Evolutionary conservation across 2,888 invertebrate species (phyloP).

Genomic region (Troilus luridus): DNA sequence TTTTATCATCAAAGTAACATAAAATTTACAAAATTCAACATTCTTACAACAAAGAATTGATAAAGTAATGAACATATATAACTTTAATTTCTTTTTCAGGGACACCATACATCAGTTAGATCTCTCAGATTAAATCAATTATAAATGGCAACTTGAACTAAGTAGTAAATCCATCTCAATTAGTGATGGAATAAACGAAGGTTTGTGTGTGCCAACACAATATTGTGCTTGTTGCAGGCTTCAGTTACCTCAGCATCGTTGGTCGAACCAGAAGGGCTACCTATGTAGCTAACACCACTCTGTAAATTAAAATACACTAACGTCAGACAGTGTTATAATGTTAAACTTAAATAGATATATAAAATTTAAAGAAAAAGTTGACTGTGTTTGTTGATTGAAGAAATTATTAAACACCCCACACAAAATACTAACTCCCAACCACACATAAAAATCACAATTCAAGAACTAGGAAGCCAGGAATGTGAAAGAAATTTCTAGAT

Average conservation of each 20-base stretch:
- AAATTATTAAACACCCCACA: neutral
- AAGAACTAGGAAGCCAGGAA: too few species aligned
- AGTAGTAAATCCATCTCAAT: slow-evolving; percentile 65
- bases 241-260: slow-evolving; percentile 91
- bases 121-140: neutral
- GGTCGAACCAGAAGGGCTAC: slow-evolving; percentile 93
- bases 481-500: too few species aligned
- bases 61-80: neutral
- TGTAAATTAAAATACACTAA: slow-evolving; percentile 70
- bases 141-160: slow-evolving; percentile 81
- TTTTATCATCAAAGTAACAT: neutral
- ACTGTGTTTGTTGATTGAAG: neutral
- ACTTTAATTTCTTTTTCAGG: neutral
- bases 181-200: slow-evolving; percentile 95
- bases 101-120: neutral
- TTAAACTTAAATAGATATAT: neutral
- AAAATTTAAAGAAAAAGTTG: neutral
- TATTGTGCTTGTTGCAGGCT: slow-evolving; percentile 93
- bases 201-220: slow-evolving; percentile 90
- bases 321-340: too few species aligned
- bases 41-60: neutral
- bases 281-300: slow-evolving; percentile 95
- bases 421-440: neutral
- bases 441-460: too few species aligned
- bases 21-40: neutral